These are phyloP conservation scores for Falcunculus frontatus DNA, from an alignment of 2,113 vertebrate species.

Conservation along the genomic window DNA sequence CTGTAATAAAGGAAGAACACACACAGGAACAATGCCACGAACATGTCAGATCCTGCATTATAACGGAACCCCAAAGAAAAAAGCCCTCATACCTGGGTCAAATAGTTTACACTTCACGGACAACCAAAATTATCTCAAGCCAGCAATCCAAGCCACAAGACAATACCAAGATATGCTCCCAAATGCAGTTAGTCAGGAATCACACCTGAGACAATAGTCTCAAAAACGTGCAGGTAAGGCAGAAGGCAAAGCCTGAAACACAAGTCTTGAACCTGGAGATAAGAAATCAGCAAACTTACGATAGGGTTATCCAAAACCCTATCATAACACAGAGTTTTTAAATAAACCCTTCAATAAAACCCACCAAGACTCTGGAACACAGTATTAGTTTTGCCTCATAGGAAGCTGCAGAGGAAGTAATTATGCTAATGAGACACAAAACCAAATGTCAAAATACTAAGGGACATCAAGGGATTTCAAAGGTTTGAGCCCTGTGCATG, in stretches of 20 bases:
- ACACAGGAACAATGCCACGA: not conserved
- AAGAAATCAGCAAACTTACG: not conserved
- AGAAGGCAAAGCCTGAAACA: not conserved
- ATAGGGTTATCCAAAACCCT: not conserved
- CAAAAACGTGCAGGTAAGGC: not conserved
- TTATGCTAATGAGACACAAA: not conserved
- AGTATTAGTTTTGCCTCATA: not conserved
- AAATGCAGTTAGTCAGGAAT: not conserved
- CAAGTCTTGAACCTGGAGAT: not conserved
- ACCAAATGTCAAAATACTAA: not conserved
- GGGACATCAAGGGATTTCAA: no score
- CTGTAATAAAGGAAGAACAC: not conserved
- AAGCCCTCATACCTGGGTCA: not conserved
- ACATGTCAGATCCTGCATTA: not conserved
- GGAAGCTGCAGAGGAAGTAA: not conserved
- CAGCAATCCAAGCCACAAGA: not conserved
- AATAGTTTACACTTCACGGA: not conserved
- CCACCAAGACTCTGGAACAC: not conserved
- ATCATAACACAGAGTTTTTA: rapidly evolving
- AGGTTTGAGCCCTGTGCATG: not conserved
- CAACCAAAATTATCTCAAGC: not conserved
- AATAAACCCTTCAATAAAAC: not conserved
- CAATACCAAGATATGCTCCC: not conserved
- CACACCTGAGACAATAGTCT: not conserved
- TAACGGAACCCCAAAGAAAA: not conserved